Evolutionary conservation across 2,888 invertebrate genomes (phyloP).

Genomic region (Neuroscelio doddi): DNA sequence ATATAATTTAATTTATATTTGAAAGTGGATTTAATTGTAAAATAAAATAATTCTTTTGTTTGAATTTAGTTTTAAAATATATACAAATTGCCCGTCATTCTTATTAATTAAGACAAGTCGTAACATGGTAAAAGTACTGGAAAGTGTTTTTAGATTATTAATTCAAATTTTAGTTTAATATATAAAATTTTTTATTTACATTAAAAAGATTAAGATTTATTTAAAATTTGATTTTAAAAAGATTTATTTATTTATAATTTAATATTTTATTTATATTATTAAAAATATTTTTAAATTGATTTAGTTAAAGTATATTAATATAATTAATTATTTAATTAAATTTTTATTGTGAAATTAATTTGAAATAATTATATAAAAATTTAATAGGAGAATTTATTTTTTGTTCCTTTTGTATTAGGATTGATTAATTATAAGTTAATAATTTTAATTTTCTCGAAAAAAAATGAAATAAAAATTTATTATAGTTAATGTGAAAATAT

Average conservation of each 20-base stretch:
- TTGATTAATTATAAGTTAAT: constrained; percentile 74
- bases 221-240: constrained; percentile 66
- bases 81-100: constrained; percentile 85
- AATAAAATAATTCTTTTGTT: constrained; percentile 77
- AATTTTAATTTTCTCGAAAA: constrained; percentile 75
- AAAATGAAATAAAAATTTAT: constrained; percentile 77
- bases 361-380: constrained; percentile 71
- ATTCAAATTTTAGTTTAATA: constrained; percentile 21
- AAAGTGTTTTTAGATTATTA: constrained; percentile 31
- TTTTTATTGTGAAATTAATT: constrained; percentile 52
- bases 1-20: constrained; percentile 79
- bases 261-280: constrained; percentile 30
- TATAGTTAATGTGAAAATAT: constrained; percentile 76
- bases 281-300: constrained; percentile 73
- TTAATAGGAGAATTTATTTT: constrained; percentile 76
- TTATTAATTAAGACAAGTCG: constrained; percentile 69
- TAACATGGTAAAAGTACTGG: constrained; percentile 53
- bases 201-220: constrained; percentile 27
- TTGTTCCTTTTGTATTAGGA: constrained; percentile 84
- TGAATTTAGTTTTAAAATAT: constrained; percentile 54
- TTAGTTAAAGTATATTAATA: constrained; percentile 73
- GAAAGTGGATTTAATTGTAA: constrained; percentile 74
- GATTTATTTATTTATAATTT: constrained; percentile 69
- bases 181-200: constrained; percentile 21
- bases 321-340: constrained; percentile 68